These are phyloP conservation scores for Osmerus eperlanus DNA, from an alignment of 2,113 vertebrate genomes.

Conservation along the genomic window DNA sequence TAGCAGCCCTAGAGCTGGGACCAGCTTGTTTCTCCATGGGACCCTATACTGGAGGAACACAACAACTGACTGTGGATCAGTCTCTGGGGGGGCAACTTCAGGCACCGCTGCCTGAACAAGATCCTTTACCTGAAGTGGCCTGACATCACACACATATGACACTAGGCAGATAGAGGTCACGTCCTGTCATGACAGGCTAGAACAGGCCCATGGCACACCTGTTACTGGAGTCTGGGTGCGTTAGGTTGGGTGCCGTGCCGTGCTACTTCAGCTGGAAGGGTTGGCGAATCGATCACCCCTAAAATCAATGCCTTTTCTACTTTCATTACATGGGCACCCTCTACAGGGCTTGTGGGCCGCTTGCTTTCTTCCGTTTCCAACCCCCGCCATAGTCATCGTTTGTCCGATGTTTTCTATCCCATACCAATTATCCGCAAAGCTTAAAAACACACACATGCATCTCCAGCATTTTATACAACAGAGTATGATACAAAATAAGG, in stretches of 20 bases:
- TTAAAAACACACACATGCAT: slow-evolving; percentile 93
- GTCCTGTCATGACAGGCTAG: background rate
- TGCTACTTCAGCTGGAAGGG: slow-evolving; percentile 35
- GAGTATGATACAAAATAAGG: slow-evolving; percentile 99
- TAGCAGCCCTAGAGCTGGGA: slow-evolving; percentile 25
- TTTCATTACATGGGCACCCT: background rate
- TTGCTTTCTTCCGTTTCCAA: slow-evolving; percentile 23
- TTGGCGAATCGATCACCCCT: background rate
- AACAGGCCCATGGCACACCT: background rate
- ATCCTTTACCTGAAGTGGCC: background rate
- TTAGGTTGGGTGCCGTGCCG: background rate
- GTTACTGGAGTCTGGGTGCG: slow-evolving; percentile 4
- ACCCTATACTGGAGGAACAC: too few species aligned
- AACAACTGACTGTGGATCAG: too few species aligned
- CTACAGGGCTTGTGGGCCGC: slow-evolving; percentile 2
- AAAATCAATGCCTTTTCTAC: background rate
- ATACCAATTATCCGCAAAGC: slow-evolving; percentile 80
- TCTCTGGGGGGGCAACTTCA: too few species aligned
- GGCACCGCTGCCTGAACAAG: too few species aligned
- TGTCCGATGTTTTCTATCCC: slow-evolving; percentile 51
- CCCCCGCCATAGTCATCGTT: slow-evolving; percentile 19
- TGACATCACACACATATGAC: background rate
- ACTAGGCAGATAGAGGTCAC: background rate
- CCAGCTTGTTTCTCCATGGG: background rate
- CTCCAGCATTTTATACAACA: slow-evolving; percentile 99